Evolutionary conservation across 2,888 invertebrate species (phyloP), one percentile per base, ranked within the genome.

Genomic region (Dynastes hyllus): DNA sequence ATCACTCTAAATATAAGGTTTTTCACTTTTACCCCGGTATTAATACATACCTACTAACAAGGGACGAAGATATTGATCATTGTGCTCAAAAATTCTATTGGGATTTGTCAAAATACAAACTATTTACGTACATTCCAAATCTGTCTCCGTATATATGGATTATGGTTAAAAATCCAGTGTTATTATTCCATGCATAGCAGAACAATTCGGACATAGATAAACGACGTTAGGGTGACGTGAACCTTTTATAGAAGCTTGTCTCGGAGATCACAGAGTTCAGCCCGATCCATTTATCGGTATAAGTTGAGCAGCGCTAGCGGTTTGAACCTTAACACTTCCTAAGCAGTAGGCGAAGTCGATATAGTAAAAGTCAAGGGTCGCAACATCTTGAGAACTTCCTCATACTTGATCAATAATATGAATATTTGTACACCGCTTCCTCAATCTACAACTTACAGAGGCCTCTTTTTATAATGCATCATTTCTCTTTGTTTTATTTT

Each of bases 151-250:
- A 8, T 45, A 11, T 45, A 45, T 8, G 45, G 45, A 8, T 45
- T 8, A 45, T 45, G 45, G 2, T 45, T 45, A 45, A 22, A 16
- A 55, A 55, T 37, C 37, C 32, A 55, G 55, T 37, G 40, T 71
- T 55, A 55, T 71, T 71, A 71, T 55, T 53, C 53, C 16, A 71
- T 55, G 53, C 32, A 53, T 55, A 71, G n/a, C 55, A 32, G 16
- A 71, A 37, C 55, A 71, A 6, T 29, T 71, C 32, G 37, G 71
- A 71, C 71, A 16, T 53, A 71, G 71, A 71, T 53, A 71, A 71
- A 55, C 37, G 71, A 71, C 32, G 71, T 71, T 55, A 37, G 16
- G 71, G 55, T 55, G 71, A 71, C 71, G 55, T 71, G 71, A 71
- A 37, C 66, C 53, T 27, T n/a, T n/a, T 71, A 71, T 71, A 50